phyloP scores from a whole-genome alignment of 2,888 invertebrate genomes.

The Pycnomerus fuliginosus region DNA sequence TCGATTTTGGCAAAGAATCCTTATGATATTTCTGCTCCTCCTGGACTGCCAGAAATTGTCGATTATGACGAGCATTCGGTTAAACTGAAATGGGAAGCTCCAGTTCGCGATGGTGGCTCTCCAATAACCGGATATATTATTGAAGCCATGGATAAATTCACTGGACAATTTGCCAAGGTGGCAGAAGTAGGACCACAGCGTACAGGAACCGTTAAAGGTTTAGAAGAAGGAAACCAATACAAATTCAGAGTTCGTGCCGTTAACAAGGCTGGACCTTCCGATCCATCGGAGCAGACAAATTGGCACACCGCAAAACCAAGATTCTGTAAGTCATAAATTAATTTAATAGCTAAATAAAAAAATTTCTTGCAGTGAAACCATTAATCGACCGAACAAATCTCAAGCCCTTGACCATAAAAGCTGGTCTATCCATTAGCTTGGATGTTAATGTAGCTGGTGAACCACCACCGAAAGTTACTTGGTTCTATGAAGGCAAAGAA shows the following conservation, averaged over 20 bases:
- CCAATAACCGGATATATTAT: conserved; percentile 92
- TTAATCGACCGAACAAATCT: conserved; percentile 90
- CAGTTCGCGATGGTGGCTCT: conserved; percentile 87
- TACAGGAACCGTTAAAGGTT: conserved; percentile 82
- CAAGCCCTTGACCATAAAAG: conserved; percentile 80
- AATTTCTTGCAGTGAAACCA: conserved; percentile 75
- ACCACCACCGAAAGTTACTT: conserved; percentile 88
- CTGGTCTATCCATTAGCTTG: conserved; percentile 82
- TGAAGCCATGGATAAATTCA: conserved; percentile 88
- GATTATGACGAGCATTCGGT: conserved; percentile 92
- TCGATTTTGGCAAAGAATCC: conserved; percentile 96
- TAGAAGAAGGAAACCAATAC: conserved; percentile 94
- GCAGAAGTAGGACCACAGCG: conserved; percentile 83
- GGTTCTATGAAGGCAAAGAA: conserved; percentile 77
- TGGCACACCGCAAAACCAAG: conserved; percentile 88
- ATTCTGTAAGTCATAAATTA: conserved; percentile 68
- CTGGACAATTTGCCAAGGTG: conserved; percentile 81
- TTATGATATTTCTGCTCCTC: conserved; percentile 84
- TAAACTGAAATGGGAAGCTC: conserved; percentile 88
- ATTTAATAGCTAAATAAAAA: conserved; percentile 5
- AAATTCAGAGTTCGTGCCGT: conserved; percentile 93
- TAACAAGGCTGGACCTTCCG: conserved; percentile 93
- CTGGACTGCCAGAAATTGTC: conserved; percentile 86
- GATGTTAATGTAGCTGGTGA: conserved; percentile 91
- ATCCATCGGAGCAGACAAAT: conserved; percentile 88